A percentile compares a stretch with the other conserved stretches of the same genome.
Conservation (phyloP, 2,888 invertebrate genomes). For the Chydorus sphaericus region DNA sequence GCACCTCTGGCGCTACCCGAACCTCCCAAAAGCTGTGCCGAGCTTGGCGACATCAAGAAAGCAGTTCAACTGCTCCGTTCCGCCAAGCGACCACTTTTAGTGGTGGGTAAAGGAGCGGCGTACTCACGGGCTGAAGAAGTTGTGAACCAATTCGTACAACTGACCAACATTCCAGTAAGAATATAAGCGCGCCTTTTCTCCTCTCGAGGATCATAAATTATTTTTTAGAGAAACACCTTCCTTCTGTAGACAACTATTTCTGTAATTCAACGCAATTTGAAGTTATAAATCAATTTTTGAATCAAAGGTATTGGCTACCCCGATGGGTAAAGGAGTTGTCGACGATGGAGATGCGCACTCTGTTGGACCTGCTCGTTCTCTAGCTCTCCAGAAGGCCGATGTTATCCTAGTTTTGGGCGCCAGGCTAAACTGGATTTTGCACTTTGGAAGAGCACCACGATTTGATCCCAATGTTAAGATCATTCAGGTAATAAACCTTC, state of each 20-base stretch:
- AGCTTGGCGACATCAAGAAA: constrained; percentile 46
- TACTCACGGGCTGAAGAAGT: constrained; percentile 62
- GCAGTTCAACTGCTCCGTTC: constrained; percentile 51
- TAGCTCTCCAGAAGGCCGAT: constrained; percentile 74
- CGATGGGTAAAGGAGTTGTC: constrained; percentile 63
- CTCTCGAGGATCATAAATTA: too few species aligned
- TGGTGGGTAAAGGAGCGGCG: constrained; percentile 56
- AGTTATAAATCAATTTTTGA: not conserved
- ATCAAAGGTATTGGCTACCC: constrained; percentile 57
- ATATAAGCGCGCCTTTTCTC: too few species aligned
- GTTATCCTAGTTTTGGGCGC: constrained; percentile 78
- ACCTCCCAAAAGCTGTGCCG: constrained; percentile 52
- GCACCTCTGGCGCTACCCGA: constrained; percentile 30
- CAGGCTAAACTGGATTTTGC: constrained; percentile 92
- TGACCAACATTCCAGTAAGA: constrained; percentile 58
- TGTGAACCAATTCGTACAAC: constrained; percentile 49
- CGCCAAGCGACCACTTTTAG: constrained; percentile 35
- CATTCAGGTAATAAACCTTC: constrained; percentile 61
- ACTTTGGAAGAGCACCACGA: constrained; percentile 81
- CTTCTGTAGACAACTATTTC: too few species aligned
- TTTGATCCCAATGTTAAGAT: constrained; percentile 69
- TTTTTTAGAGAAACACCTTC: too few species aligned
- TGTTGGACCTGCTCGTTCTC: constrained; percentile 73
- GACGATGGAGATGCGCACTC: constrained; percentile 42
- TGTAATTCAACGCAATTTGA: not conserved